Evolutionary conservation across 2,113 vertebrate species (phyloP), one percentile per base, ranked within the genome.

Genomic region (Talpa occidentalis): DNA sequence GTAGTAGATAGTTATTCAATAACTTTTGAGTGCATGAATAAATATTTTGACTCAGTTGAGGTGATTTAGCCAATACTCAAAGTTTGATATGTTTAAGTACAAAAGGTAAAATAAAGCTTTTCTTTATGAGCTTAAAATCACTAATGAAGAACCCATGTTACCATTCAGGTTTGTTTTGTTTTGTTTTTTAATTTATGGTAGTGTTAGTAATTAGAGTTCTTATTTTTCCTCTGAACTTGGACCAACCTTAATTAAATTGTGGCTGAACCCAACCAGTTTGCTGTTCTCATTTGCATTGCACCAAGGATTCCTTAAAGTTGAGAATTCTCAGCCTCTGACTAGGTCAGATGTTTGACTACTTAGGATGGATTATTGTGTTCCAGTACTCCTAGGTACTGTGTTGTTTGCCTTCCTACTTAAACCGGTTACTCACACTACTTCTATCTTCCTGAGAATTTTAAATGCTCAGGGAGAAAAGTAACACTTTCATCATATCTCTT

Each of bases 1-100:
- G 11, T 7, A 56, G 26, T 40, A 64, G 10, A 79, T 56, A 60
- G 49, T 52, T 52, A 49, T n/a, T 86, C 44, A 78, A 3, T 77
- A 78, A 89, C 64, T 70, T 56, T 70, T 44, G 37, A 59, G 35
- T 77, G 54, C 54, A 28, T 66, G 32, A 89, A 72, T 66, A 89
- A 93, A 32, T 89, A 81, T 62, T 92, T 84, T 89, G 56, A n/a
- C 66, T 15, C 59, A 67, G 69, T 9, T 80, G 80, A 86, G 12
- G 5, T 66, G 40, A 81, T 52, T 80, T 85, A 94, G 30, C 10
- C 49, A 79, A 32, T 10, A 66, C 4, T 91, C 44, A 40, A 37
- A 56, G 86, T 90, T 83, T 66, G 12, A 26, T 64, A 74, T 54
- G 15, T 83, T 11, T 77, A 92, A 87, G 21, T 10, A 52, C 60